Evolutionary conservation across 2,888 invertebrate species (phyloP), one percentile per base, ranked within the genome.

Genomic region (Drosophila prostipennis): DNA sequence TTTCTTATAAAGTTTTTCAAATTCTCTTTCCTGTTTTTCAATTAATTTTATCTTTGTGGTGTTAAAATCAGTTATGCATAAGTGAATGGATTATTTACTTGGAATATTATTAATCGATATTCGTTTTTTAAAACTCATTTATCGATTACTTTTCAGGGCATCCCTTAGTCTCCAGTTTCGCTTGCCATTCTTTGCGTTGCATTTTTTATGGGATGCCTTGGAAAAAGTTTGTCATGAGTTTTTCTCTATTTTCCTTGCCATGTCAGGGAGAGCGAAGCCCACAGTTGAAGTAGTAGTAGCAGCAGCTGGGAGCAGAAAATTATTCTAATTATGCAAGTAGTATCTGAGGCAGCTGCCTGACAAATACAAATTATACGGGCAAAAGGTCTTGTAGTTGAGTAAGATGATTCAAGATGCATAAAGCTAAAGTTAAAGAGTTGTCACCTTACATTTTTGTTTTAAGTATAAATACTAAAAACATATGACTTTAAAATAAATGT

Each of bases 291-390:
- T 13, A 32, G 36, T 23, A 52, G 45, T 8, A 43, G 42, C 69
- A 19, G 55, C 55, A 54, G 57, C 39, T 65, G 52, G 67, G 6
- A 69, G 51, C 48, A 45, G 16, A 11, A 34, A 42, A 65, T 70
- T 51, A 51, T 53, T 54, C 53, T 48, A 80, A 79, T 60, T 76
- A 73, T 59, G 56, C 46, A 46, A 64, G 55, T 64, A 69, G 48
- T 56, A 49, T 55, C 23, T 52, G 64, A 37, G 26, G 51, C 65
- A 72, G 61, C 45, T 77, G 43, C 36, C 77, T 73, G 54, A 46
- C 64, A 52, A 67, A 63, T 73, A 63, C 40, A 77, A 63, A 72
- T 56, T 61, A 53, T 48, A 67, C 34, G 55, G 65, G 54, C 53
- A 14, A 54, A 46, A 68, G 69, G 67, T 68, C 48, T 19, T 11